A percentile compares a stretch with the other conserved stretches of the same genome.
These are phyloP conservation scores for Drosophila erecta DNA, from an alignment of 1,140 invertebrate genomes.

Conservation along the genomic window DNA sequence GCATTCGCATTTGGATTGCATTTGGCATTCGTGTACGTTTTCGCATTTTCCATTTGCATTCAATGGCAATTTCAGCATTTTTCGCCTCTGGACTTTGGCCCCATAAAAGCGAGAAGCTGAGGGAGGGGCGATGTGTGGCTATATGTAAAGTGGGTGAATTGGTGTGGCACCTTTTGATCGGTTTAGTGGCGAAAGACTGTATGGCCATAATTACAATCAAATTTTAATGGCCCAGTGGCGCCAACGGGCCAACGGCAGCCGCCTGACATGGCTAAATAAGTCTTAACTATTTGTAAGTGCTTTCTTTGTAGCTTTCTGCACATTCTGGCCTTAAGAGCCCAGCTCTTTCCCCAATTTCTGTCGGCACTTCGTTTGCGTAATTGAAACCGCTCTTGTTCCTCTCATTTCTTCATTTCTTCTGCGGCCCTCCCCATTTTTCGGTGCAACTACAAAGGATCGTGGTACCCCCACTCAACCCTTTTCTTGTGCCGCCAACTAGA, in stretches of 20 bases:
- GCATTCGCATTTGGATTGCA: constrained; percentile 38
- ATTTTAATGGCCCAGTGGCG: constrained; percentile 56
- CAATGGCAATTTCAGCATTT: constrained; percentile 65
- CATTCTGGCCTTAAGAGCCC: neutral
- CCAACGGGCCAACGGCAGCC: constrained; percentile 51
- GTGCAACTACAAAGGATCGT: constrained; percentile 70
- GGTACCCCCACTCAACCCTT: constrained; percentile 19
- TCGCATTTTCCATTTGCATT: constrained; percentile 58
- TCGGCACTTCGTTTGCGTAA: constrained; percentile 58
- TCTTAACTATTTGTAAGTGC: constrained; percentile 35
- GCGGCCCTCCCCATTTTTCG: constrained; percentile 49
- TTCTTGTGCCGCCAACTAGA: constrained; percentile 39
- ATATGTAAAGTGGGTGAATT: constrained; percentile 40
- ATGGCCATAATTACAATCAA: constrained; percentile 47
- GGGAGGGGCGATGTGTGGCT: neutral
- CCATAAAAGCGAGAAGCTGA: constrained; percentile 40
- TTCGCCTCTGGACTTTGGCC: constrained; percentile 71
- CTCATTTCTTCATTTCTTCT: constrained; percentile 19
- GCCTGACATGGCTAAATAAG: constrained; percentile 52
- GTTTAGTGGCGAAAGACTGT: constrained; percentile 20
- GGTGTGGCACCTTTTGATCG: constrained; percentile 53
- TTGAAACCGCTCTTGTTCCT: constrained; percentile 67
- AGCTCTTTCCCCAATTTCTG: constrained; percentile 8
- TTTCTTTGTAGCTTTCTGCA: constrained; percentile 17
- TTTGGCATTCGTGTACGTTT: constrained; percentile 27